These are phyloP conservation scores for Carettochelys insculpta DNA, from an alignment of 2,113 vertebrate genomes.

Conservation along the genomic window DNA sequence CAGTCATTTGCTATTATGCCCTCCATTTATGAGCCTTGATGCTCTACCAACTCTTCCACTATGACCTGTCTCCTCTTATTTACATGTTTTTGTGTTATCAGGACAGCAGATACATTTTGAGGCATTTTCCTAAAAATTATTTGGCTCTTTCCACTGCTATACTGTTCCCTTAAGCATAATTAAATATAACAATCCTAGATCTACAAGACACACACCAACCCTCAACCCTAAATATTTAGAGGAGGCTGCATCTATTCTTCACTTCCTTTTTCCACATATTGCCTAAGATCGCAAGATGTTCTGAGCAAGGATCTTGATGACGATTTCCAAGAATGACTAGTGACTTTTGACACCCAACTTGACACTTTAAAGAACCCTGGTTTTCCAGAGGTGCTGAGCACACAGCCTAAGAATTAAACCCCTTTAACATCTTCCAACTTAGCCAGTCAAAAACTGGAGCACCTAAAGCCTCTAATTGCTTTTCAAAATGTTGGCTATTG, in stretches of 20 bases:
- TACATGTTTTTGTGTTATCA: neutral
- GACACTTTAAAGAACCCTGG: neutral
- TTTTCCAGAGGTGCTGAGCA: neutral
- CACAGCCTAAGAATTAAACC: neutral
- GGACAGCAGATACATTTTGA: neutral
- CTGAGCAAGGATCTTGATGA: neutral
- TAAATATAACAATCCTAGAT: neutral
- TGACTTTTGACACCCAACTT: neutral
- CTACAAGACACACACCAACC: neutral
- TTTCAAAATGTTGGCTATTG: neutral
- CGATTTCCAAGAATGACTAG: neutral
- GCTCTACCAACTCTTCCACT: neutral
- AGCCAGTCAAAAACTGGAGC: neutral
- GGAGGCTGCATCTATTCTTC: neutral
- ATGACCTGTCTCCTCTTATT: neutral
- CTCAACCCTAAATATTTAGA: neutral
- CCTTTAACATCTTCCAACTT: neutral
- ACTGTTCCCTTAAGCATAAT: neutral
- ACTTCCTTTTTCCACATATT: neutral
- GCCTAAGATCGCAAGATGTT: neutral
- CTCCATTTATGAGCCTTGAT: neutral
- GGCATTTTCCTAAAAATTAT: fast-evolving
- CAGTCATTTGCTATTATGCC: neutral
- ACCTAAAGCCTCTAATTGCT: neutral
- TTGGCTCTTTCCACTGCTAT: neutral